Percentiles rank a stretch among this genome's conserved stretches.
Conservation (phyloP, 2,113 vertebrate species). For the Limnothrissa miodon region DNA sequence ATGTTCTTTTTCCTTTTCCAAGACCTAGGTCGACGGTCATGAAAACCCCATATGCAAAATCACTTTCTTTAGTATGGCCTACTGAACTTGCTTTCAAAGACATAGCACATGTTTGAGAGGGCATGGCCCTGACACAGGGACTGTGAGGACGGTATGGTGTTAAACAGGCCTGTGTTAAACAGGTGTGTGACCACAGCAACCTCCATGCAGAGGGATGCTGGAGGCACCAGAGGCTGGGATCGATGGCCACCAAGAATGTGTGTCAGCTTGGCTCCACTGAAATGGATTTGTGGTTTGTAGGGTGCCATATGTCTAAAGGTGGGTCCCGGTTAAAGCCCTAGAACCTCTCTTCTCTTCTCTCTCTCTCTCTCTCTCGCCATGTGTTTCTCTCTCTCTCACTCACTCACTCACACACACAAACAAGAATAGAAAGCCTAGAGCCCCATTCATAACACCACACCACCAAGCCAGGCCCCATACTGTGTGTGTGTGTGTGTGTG, state of each 20-base stretch:
- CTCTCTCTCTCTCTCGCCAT: too few species aligned
- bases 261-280: slow-evolving; percentile 24
- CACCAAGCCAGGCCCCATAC: not conserved
- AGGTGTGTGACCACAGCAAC: not conserved
- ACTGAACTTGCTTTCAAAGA: too few species aligned
- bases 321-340: slow-evolving; percentile 18
- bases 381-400: not conserved
- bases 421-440: too few species aligned
- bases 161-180: not conserved
- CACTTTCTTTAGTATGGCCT: too few species aligned
- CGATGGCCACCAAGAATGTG: slow-evolving; percentile 25
- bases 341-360: too few species aligned
- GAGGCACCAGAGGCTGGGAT: slow-evolving; percentile 32
- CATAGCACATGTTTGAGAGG: not conserved
- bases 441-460: not conserved
- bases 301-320: slow-evolving; percentile 28
- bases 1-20: too few species aligned
- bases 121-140: not conserved
- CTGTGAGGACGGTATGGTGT: not conserved
- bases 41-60: too few species aligned
- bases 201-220: not conserved
- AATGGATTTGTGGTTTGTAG: slow-evolving; percentile 40
- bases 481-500: too few species aligned
- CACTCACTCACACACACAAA: not conserved
- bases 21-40: too few species aligned